phyloP scores from a whole-genome alignment of 1,140 invertebrate species.

The Venustaconcha ellipsiformis region DNA sequence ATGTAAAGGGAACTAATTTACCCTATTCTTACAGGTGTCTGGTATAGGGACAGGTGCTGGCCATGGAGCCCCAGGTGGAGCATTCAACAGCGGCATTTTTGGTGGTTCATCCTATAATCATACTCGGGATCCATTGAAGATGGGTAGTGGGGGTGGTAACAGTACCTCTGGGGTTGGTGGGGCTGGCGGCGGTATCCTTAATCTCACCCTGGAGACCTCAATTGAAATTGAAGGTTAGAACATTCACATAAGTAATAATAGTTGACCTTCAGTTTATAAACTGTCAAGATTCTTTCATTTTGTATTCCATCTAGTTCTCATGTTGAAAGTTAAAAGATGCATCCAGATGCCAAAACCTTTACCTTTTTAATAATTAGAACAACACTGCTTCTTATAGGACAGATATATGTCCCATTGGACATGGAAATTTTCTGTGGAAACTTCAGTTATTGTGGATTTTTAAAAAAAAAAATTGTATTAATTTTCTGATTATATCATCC shows the following conservation, averaged over 20 bases:
- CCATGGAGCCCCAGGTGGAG: slow-evolving; percentile 48
- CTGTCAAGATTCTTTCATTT: too few species aligned
- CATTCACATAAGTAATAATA: background rate
- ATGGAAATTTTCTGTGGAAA: too few species aligned
- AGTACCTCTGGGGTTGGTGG: slow-evolving; percentile 40
- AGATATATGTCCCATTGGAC: too few species aligned
- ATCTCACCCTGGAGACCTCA: slow-evolving; percentile 33
- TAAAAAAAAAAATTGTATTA: too few species aligned
- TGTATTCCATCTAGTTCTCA: too few species aligned
- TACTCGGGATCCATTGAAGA: slow-evolving; percentile 36
- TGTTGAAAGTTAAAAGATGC: too few species aligned
- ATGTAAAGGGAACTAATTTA: background rate
- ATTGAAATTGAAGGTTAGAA: slow-evolving; percentile 18
- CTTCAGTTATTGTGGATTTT: too few species aligned
- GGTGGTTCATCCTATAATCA: slow-evolving; percentile 46
- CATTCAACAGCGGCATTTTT: slow-evolving; percentile 6
- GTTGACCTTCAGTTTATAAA: too few species aligned
- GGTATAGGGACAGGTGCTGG: slow-evolving; percentile 46
- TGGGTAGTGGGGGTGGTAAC: slow-evolving; percentile 56
- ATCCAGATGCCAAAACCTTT: too few species aligned
- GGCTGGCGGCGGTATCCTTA: slow-evolving; percentile 48
- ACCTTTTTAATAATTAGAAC: too few species aligned
- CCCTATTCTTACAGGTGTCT: slow-evolving; percentile 10
- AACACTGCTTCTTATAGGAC: too few species aligned
- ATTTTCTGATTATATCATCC: too few species aligned